Evolutionary conservation across 35 echinoderm and acorn worm genomes (phyloP), one percentile per base, ranked within the genome.

Genomic region (Lytechinus variegatus): DNA sequence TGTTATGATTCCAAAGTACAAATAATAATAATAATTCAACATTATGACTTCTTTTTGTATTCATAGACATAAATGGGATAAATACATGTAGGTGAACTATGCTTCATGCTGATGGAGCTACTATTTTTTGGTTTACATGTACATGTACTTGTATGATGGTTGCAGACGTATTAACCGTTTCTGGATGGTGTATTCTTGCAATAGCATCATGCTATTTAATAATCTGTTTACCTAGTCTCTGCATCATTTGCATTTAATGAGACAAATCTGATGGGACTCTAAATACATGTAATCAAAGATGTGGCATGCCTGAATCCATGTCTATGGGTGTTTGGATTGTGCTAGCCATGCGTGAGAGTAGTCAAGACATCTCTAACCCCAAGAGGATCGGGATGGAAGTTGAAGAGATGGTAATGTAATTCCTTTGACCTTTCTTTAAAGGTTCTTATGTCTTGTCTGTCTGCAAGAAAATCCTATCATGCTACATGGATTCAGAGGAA

Each of bases 391-490:
- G 66, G 21, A 71, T 71, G 61, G 61, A 71, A 71, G 24, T 71
- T 13, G 14, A 71, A 71, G 61, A 71, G 61, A 79, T 79, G 66
- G 66, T 79, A 79, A 79, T 79, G 66, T 19, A 79, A 79, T 79
- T 79, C 66, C n/a, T 79, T 79, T 79, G 66, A 79, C 66, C 66
- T 79, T 79, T 79, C 66, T 79, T 79, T 79, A n/a, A 79, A n/a
- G 66, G 66, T 79, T 79, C 66, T 24, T 7, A 79, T 79, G 66
- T 79, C 66, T 79, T 24, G n/a, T 7, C 19, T 79, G 66, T 79
- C 66, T 79, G 66, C 66, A n/a, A 79, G 66, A 79, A 79, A 79
- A n/a, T n/a, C 66, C n/a, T 79, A 79, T 79, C 2, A 79, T 79
- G 66, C 16, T 44, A 44, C 21, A 79, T 79, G 66, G 66, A 44